phyloP scores from a whole-genome alignment of 2,888 invertebrate species.

The Dolichopus griseipennis region DNA sequence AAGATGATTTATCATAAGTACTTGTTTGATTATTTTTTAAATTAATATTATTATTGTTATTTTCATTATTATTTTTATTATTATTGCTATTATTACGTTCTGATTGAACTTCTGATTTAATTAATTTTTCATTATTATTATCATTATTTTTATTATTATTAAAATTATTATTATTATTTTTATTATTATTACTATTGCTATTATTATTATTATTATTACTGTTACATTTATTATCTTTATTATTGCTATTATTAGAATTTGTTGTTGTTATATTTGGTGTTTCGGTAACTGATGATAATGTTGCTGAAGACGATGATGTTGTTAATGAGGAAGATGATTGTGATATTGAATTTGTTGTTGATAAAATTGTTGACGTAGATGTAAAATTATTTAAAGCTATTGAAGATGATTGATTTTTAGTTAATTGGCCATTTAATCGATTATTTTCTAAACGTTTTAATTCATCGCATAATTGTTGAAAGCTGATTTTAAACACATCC shows the following conservation, averaged over 20 bases:
- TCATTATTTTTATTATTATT: background rate
- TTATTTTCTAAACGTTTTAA: conserved; percentile 61
- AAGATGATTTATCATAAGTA: conserved; percentile 22
- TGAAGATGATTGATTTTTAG: conserved; percentile 38
- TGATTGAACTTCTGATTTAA: background rate
- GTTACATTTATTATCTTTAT: too few species aligned
- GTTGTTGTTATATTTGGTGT: background rate
- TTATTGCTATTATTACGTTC: background rate
- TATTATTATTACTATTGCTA: background rate
- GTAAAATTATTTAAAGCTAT: conserved; percentile 16
- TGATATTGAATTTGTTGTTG: background rate
- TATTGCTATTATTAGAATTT: background rate
- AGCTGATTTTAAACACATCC: conserved; percentile 25
- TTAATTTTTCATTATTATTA: too few species aligned
- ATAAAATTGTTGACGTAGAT: background rate
- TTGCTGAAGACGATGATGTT: background rate
- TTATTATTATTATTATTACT: background rate
- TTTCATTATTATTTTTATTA: background rate
- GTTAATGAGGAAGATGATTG: background rate
- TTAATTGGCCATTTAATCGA: conserved; percentile 29
- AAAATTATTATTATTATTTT: background rate
- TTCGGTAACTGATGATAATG: too few species aligned
- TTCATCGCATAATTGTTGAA: conserved; percentile 45
- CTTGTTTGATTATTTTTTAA: conserved; percentile 15
- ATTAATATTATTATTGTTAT: conserved; percentile 11